Evolutionary conservation across 2,797 vertebrate genomes (phyloP).

Genomic region (Synaphobranchus kaupii): DNA sequence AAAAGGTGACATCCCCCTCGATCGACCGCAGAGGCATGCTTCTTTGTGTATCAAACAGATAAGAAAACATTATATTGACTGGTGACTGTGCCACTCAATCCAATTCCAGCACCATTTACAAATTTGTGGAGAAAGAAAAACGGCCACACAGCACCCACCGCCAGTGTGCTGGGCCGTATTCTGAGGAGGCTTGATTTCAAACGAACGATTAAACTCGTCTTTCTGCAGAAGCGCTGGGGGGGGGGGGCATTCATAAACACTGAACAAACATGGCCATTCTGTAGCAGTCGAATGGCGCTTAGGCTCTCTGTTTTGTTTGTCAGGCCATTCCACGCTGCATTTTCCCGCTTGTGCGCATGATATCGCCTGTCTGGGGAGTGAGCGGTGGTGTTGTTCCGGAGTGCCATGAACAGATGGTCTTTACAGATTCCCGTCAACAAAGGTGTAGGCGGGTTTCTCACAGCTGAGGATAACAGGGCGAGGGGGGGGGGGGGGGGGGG

Average conservation of each 20-base stretch:
- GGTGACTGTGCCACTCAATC: too few relatives aligned
- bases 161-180: not conserved
- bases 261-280: not conserved
- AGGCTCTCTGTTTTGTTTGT: not conserved
- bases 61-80: not conserved
- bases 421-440: not conserved
- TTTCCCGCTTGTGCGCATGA: not conserved
- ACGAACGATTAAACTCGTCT: not conserved
- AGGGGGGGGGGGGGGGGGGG: too few relatives aligned
- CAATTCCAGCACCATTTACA: too few relatives aligned
- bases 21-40: too few relatives aligned
- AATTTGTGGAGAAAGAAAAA: too few relatives aligned
- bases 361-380: not conserved
- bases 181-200: conserved; percentile 18
- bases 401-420: not conserved
- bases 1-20: conserved; percentile 6
- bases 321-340: not conserved
- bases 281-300: not conserved
- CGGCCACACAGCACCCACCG: too few relatives aligned
- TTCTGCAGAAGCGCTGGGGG: not conserved
- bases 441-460: not conserved
- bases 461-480: not conserved
- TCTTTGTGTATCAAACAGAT: not conserved
- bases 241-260: not conserved
- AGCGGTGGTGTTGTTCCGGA: not conserved